Percentiles rank a stretch among this genome's conserved stretches.
Evolutionary conservation across 2,888 invertebrate genomes (phyloP).

Genomic region (Hirtodrosophila histrioides): DNA sequence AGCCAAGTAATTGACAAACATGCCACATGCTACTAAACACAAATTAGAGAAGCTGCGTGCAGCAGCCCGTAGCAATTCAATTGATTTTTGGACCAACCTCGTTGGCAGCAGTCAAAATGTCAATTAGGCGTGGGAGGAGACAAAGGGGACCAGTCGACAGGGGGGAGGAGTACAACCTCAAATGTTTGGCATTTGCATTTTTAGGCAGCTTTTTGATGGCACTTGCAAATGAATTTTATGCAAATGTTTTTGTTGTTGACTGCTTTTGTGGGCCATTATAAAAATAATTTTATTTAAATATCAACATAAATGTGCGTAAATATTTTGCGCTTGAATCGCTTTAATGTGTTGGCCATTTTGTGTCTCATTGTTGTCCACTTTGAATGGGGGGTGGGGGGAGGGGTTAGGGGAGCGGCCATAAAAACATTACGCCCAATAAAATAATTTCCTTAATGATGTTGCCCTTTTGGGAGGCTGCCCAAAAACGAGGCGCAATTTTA

Average conservation of each 20-base stretch:
- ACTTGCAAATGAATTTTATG: slow-evolving; percentile 58
- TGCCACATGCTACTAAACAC: slow-evolving; percentile 78
- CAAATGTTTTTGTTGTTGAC: slow-evolving; percentile 42
- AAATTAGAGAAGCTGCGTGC: slow-evolving; percentile 63
- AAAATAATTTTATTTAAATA: slow-evolving; percentile 41
- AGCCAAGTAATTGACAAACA: slow-evolving; percentile 75
- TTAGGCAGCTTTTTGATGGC: slow-evolving; percentile 16
- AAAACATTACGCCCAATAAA: slow-evolving; percentile 82
- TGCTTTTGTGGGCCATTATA: slow-evolving; percentile 1
- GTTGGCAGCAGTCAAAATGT: slow-evolving; percentile 63
- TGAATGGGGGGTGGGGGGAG: background rate
- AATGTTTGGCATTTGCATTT: slow-evolving; percentile 59
- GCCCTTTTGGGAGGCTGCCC: slow-evolving; percentile 43
- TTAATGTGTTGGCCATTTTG: slow-evolving; percentile 50
- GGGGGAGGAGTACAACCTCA: background rate
- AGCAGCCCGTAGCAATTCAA: slow-evolving; percentile 59
- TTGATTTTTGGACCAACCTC: slow-evolving; percentile 59
- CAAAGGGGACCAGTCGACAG: background rate
- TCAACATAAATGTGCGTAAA: slow-evolving; percentile 56
- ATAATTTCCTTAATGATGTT: slow-evolving; percentile 75
- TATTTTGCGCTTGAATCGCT: slow-evolving; percentile 42
- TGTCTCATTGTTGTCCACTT: slow-evolving; percentile 60
- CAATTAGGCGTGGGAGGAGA: slow-evolving; percentile 52
- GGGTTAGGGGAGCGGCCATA: slow-evolving; percentile 46
- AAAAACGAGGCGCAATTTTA: slow-evolving; percentile 27